Percentiles rank a stretch among this genome's conserved stretches.
These are phyloP conservation scores for Hycleus phaleratus DNA, from an alignment of 1,140 invertebrate species.

Conservation along the genomic window DNA sequence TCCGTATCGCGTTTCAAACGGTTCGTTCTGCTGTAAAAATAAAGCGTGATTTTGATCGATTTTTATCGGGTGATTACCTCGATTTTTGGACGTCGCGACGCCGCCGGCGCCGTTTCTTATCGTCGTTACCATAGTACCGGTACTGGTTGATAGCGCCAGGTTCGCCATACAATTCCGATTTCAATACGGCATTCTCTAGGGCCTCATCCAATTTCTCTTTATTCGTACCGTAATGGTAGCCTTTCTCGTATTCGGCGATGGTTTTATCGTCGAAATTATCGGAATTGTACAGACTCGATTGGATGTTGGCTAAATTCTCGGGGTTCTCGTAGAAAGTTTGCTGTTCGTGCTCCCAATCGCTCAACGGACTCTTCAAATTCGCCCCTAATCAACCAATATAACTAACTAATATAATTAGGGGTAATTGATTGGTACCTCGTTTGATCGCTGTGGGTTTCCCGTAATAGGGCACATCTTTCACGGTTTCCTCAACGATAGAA, in stretches of 20 bases:
- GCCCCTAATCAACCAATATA: no score
- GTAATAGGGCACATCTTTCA: no score
- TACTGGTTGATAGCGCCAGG: slow-evolving; percentile 35
- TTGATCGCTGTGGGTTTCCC: no score
- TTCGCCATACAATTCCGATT: slow-evolving; percentile 38
- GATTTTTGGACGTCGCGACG: slow-evolving; percentile 12
- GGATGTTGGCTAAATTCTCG: slow-evolving; percentile 11
- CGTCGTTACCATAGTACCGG: slow-evolving; percentile 12
- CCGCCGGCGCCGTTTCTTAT: background rate
- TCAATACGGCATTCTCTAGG: slow-evolving; percentile 39
- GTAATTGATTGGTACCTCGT: no score
- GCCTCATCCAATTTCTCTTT: slow-evolving; percentile 37
- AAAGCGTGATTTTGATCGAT: no score
- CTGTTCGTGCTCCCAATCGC: no score
- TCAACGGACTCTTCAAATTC: no score
- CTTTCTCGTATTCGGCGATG: slow-evolving; percentile 37
- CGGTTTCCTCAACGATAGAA: no score
- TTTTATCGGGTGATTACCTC: background rate
- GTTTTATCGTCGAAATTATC: slow-evolving; percentile 33
- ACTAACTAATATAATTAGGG: no score
- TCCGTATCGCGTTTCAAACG: slow-evolving; percentile 33
- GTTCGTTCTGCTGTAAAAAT: no score
- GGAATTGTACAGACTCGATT: background rate
- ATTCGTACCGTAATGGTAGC: slow-evolving; percentile 34
- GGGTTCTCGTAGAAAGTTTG: no score